A percentile compares a stretch with the other conserved stretches of the same genome.
Evolutionary conservation across 2,113 vertebrate genomes (phyloP).

Genomic region (Zootoca vivipara): DNA sequence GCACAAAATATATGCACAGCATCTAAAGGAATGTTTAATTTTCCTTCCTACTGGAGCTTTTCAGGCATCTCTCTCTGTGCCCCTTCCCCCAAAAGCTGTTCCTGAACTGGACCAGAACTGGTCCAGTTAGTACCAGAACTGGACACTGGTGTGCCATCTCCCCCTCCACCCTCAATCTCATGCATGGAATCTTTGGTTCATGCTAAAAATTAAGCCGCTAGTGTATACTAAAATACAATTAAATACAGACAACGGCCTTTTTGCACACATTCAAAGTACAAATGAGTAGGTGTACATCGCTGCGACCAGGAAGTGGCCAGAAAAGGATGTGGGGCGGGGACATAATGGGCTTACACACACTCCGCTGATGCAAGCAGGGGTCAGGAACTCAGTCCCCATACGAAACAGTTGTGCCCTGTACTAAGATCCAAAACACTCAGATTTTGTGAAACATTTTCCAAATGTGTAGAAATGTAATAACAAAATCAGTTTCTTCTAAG

Average conservation of each 20-base stretch:
- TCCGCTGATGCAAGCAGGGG: background rate
- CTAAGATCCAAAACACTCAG: background rate
- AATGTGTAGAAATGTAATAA: slow-evolving; percentile 27
- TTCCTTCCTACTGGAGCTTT: background rate
- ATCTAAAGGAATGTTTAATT: background rate
- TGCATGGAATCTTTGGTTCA: background rate
- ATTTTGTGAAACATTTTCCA: slow-evolving; percentile 15
- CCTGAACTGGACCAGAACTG: background rate
- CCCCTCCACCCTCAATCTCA: background rate
- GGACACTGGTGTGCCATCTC: background rate
- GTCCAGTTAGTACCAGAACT: no score
- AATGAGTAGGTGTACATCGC: no score
- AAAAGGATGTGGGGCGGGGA: no score
- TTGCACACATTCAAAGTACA: no score
- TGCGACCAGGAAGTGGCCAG: no score
- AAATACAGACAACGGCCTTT: background rate
- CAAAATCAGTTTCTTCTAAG: slow-evolving; percentile 40
- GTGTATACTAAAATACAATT: background rate
- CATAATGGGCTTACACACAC: no score
- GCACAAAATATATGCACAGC: background rate
- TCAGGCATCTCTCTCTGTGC: background rate
- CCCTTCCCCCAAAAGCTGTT: background rate
- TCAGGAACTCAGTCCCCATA: no score
- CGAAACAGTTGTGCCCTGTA: no score
- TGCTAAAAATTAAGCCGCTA: background rate